Evolutionary conservation across 2,888 invertebrate species (phyloP).

Genomic region (Halocaridina rubra): DNA sequence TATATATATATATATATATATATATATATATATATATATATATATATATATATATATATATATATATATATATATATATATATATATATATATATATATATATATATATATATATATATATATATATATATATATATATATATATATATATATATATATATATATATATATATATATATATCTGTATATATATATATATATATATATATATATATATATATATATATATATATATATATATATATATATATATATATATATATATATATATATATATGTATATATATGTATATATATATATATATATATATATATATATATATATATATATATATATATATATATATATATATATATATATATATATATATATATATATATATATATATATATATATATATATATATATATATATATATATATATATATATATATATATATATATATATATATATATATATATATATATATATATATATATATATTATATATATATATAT

Average conservation of each 20-base stretch:
- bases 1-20: background rate
- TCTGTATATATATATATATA: background rate
- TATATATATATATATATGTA: background rate
- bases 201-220: slow-evolving; percentile 21
- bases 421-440: background rate
- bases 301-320: background rate
- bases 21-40: background rate
- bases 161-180: background rate
- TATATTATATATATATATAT: background rate
- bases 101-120: background rate
- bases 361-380: slow-evolving; percentile 5
- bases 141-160: background rate
- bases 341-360: background rate
- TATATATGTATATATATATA: background rate
- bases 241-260: background rate
- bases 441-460: background rate
- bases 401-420: background rate
- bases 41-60: slow-evolving; percentile 2
- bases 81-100: slow-evolving; percentile 19
- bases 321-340: slow-evolving; percentile 6
- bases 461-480: slow-evolving; percentile 6
- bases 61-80: slow-evolving; percentile 15
- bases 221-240: background rate
- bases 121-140: background rate
- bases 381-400: background rate